Evolutionary conservation across 2,888 invertebrate genomes (phyloP).

Genomic region (Branchipolynoe longqiensis): DNA sequence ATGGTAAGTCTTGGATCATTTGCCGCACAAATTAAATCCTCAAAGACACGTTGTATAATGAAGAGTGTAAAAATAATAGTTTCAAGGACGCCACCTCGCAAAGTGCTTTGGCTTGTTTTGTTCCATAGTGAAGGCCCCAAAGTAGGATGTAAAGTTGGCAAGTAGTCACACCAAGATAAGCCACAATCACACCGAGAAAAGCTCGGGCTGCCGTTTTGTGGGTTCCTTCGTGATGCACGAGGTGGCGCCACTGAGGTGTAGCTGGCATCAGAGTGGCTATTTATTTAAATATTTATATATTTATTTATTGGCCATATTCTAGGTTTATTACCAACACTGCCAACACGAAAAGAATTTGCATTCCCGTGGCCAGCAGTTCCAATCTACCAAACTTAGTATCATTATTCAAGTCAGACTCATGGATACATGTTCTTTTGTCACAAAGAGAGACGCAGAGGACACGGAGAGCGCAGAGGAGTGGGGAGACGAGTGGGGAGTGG

Average conservation of each 20-base stretch:
- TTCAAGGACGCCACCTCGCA: slow-evolving; percentile 19
- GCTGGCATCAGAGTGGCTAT: neutral
- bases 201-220: neutral
- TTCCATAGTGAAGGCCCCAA: too few relatives aligned
- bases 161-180: neutral
- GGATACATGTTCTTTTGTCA: too few relatives aligned
- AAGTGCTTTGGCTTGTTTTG: slow-evolving; percentile 10
- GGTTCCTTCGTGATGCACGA: neutral
- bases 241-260: slow-evolving; percentile 6
- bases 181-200: slow-evolving; percentile 16
- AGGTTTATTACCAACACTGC: neutral
- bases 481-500: too few relatives aligned
- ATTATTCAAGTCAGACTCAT: slow-evolving; percentile 54
- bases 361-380: slow-evolving; percentile 56
- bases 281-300: too few relatives aligned
- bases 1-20: slow-evolving; percentile 53
- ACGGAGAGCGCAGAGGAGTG: too few relatives aligned
- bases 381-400: slow-evolving; percentile 48
- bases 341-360: slow-evolving; percentile 3
- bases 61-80: neutral
- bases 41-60: neutral
- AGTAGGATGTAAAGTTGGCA: slow-evolving; percentile 29
- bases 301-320: slow-evolving; percentile 13
- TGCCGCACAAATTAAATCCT: slow-evolving; percentile 47
- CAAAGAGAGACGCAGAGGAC: too few relatives aligned